These are phyloP conservation scores for Manis pentadactyla DNA, from an alignment of 2,797 vertebrate genomes.

Conservation along the genomic window DNA sequence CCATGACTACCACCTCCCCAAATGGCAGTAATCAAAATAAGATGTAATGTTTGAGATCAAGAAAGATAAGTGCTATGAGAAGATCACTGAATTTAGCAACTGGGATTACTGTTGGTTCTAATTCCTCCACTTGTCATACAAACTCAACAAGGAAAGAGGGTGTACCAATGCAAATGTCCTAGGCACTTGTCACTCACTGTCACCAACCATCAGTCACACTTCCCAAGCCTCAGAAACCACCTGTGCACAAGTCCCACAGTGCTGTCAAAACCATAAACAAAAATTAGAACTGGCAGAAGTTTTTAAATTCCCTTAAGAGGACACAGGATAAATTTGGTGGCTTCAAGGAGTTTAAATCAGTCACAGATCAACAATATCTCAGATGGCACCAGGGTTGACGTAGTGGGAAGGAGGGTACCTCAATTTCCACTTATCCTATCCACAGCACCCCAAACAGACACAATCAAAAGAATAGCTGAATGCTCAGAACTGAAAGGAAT, in stretches of 20 bases:
- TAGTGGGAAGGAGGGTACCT: not conserved
- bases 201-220: not conserved
- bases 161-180: not conserved
- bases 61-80: not conserved
- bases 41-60: not conserved
- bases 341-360: not conserved
- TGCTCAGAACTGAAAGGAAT: not conserved
- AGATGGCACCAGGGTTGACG: not conserved
- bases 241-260: not conserved
- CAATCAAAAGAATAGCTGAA: not conserved
- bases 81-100: not conserved
- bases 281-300: not conserved
- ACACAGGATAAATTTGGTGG: not conserved
- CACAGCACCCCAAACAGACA: not conserved
- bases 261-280: not conserved
- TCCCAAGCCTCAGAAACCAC: not conserved
- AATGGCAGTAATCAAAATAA: not conserved
- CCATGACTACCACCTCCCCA: not conserved
- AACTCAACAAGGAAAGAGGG: not conserved
- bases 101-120: not conserved
- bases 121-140: not conserved
- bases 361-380: not conserved
- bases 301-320: not conserved
- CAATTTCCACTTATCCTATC: not conserved
- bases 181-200: not conserved